Percentiles rank a stretch among this genome's conserved stretches.
Conservation (phyloP, 2,888 invertebrate species). For the Antheraea assamensis region DNA sequence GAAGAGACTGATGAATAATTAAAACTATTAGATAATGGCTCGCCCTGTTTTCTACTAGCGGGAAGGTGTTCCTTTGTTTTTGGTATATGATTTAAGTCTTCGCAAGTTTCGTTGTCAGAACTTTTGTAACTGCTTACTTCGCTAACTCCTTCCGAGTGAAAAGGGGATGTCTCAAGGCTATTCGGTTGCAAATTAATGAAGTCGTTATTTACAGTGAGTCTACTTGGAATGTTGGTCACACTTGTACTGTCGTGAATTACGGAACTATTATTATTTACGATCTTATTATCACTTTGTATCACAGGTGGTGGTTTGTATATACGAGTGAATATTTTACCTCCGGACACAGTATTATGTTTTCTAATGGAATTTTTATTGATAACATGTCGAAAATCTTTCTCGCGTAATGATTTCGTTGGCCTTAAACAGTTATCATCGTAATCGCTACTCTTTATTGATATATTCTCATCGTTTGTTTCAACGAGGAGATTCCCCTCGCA, state of each 20-base stretch:
- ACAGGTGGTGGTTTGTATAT: constrained; percentile 60
- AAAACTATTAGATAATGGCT: constrained; percentile 38
- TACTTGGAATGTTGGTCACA: constrained; percentile 74
- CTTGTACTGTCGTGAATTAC: constrained; percentile 55
- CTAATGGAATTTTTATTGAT: constrained; percentile 59
- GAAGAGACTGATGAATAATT: constrained; percentile 50
- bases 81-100: constrained; percentile 49
- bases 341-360: constrained; percentile 73
- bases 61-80: constrained; percentile 36
- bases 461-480: constrained; percentile 82
- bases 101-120: constrained; percentile 75
- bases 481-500: constrained; percentile 83
- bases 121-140: constrained; percentile 79
- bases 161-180: constrained; percentile 65
- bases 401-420: constrained; percentile 64
- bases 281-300: constrained; percentile 38
- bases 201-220: constrained; percentile 60
- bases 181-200: constrained; percentile 58
- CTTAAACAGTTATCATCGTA: constrained; percentile 53
- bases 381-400: constrained; percentile 67
- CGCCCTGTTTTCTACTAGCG: constrained; percentile 38
- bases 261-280: constrained; percentile 47
- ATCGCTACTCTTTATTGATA: constrained; percentile 74
- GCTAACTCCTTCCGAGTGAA: constrained; percentile 65
- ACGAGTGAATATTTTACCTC: constrained; percentile 71